Base-by-base conservation (phyloP, 2,888 invertebrate genomes). In the Conops quadrifasciatus region DNA sequence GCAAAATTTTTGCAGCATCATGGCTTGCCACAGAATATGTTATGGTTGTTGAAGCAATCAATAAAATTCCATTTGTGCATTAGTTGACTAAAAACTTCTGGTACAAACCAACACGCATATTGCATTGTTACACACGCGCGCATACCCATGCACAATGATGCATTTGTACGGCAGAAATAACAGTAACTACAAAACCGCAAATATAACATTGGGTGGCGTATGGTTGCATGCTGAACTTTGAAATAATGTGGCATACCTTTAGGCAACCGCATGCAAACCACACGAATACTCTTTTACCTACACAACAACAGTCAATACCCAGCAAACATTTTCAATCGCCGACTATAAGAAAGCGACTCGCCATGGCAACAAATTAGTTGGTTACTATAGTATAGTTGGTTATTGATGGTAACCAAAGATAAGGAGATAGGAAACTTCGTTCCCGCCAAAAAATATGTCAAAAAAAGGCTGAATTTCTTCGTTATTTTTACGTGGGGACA, bases 181-280 rank as follows among this genome's bases (percentile, higher is more conserved):
- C 63, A n/a, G 30, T 9, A 47, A 45, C 47, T 16, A 28, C 45
- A 1, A 49, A 21, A 67, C 58, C 58, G n/a, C 59, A 67, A 60
- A 45, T 59, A 53, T 53, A 53, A 53, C 66, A 53, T 36, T 24
- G 30, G 53, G 4, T 28, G 60, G 60, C 67, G 30, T 60, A 60
- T 49, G n/a, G n/a, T n/a, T n/a, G 45, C 36, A 28, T 67, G 59
- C 60, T 30, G 21, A 60, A 60, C 24, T 67, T 45, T 67, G 67
- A 59, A 67, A 67, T 81, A 81, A 80, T 81, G 79, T 77, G 78
- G 80, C 80, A 78, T 77, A 75, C 74, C 80, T 77, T 75, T 71
- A 73, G 78, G 80, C 78, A 71, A 77, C 67, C 67, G n/a, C 59
- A 67, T 67, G 59, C 60, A 19, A 60, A 60, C 59, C 67, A 21